These are phyloP conservation scores for Carollia perspicillata DNA, from an alignment of 2,113 vertebrate species.

Conservation along the genomic window DNA sequence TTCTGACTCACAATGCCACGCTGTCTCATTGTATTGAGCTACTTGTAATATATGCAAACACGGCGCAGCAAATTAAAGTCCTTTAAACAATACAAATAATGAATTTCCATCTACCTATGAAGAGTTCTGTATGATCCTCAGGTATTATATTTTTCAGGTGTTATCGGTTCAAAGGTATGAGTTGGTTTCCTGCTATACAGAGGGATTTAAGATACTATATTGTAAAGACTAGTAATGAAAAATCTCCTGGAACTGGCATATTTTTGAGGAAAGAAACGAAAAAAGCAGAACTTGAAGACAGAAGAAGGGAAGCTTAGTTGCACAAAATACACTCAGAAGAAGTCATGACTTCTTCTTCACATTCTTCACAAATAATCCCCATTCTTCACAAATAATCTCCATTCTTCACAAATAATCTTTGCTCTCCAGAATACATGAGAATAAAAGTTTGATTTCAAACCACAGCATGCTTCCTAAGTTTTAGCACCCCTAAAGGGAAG, in stretches of 20 bases:
- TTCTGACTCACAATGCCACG: no score
- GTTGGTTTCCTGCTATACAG: background rate
- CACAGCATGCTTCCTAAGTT: background rate
- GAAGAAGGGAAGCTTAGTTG: background rate
- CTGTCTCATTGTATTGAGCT: rapidly evolving
- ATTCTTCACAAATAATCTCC: no score
- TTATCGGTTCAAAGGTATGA: background rate
- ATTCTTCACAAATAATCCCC: no score
- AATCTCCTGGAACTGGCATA: background rate
- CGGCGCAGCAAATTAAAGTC: background rate
- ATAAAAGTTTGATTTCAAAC: background rate
- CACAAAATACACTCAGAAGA: background rate
- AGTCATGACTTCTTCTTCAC: no score
- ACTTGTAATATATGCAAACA: background rate
- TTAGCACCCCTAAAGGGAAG: background rate
- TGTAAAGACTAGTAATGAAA: background rate
- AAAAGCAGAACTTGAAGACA: background rate
- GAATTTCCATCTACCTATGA: background rate
- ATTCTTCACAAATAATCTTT: background rate
- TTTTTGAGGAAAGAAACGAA: background rate
- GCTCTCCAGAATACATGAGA: background rate
- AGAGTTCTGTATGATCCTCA: background rate
- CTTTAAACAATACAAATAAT: background rate
- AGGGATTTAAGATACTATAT: background rate
- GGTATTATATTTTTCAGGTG: background rate